phyloP scores from a whole-genome alignment of 1,140 invertebrate genomes.

The Eupristina koningsbergeri region DNA sequence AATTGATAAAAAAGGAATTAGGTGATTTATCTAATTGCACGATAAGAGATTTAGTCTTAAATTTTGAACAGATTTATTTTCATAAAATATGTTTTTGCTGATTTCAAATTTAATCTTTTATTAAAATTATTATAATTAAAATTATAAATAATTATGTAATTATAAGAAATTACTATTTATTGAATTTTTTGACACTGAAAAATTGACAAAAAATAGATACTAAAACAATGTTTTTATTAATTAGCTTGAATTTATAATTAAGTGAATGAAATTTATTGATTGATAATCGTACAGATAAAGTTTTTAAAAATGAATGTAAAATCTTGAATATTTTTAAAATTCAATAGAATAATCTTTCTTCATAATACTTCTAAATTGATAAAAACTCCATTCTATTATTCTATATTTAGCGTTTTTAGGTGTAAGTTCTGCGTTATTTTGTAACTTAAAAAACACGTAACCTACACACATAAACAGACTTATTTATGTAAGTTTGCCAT shows the following conservation, averaged over 20 bases:
- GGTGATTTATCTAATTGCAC: conserved; percentile 1
- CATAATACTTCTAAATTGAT: conserved; percentile 30
- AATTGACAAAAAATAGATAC: conserved; percentile 11
- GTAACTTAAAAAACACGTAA: conserved; percentile 52
- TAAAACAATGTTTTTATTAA: background rate
- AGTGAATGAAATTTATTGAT: background rate
- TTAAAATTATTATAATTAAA: conserved; percentile 9
- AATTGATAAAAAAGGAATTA: conserved; percentile 30
- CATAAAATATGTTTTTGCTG: background rate
- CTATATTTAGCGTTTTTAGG: conserved; percentile 63
- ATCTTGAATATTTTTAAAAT: background rate
- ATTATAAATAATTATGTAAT: background rate
- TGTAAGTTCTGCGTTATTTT: conserved; percentile 70
- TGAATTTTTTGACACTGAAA: conserved; percentile 22
- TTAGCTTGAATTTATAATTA: conserved; percentile 9
- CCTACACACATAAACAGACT: conserved; percentile 63
- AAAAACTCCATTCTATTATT: conserved; percentile 53
- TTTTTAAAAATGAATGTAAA: conserved; percentile 20
- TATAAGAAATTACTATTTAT: conserved; percentile 5
- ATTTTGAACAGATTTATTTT: background rate
- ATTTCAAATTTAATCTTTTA: conserved; percentile 24
- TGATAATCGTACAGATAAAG: background rate
- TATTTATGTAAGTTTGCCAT: conserved; percentile 70
- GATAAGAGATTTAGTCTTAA: background rate
- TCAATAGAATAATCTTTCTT: background rate